Evolutionary conservation across 2,113 vertebrate genomes (phyloP).

Genomic region (Thymallus thymallus): DNA sequence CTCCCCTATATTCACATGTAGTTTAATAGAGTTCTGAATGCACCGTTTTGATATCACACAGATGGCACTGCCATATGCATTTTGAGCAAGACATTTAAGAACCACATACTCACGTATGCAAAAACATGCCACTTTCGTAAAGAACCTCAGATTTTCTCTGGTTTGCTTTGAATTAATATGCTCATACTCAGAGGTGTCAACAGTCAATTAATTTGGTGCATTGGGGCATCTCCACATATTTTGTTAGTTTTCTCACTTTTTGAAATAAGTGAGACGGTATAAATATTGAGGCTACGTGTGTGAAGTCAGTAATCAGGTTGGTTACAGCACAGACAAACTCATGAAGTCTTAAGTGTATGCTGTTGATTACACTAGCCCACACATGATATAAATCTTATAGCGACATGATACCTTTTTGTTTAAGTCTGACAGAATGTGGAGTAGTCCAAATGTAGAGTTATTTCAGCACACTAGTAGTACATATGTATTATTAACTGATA

Average conservation of each 20-base stretch:
- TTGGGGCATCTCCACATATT: constrained; percentile 57
- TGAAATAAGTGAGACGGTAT: constrained; percentile 58
- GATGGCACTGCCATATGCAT: constrained; percentile 75
- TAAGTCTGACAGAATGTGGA: background rate
- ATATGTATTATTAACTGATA: background rate
- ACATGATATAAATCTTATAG: background rate
- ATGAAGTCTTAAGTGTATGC: constrained; percentile 18
- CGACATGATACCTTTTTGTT: background rate
- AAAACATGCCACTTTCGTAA: constrained; percentile 61
- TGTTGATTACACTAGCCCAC: constrained; percentile 11
- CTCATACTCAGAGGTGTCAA: constrained; percentile 63
- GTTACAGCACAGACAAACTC: constrained; percentile 26
- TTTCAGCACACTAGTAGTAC: background rate
- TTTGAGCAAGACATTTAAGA: constrained; percentile 71
- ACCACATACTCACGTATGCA: constrained; percentile 52
- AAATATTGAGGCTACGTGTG: constrained; percentile 62
- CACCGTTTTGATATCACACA: constrained; percentile 74
- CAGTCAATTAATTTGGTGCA: constrained; percentile 70
- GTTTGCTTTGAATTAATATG: constrained; percentile 59
- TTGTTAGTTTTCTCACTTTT: constrained; percentile 56
- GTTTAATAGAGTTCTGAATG: constrained; percentile 73
- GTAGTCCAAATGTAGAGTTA: background rate
- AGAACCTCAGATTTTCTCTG: constrained; percentile 70
- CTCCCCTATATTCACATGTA: constrained; percentile 67
- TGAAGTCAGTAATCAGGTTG: constrained; percentile 62